Base-by-base conservation (phyloP, 2,113 vertebrate genomes). In the Clarias batrachus region DNA sequence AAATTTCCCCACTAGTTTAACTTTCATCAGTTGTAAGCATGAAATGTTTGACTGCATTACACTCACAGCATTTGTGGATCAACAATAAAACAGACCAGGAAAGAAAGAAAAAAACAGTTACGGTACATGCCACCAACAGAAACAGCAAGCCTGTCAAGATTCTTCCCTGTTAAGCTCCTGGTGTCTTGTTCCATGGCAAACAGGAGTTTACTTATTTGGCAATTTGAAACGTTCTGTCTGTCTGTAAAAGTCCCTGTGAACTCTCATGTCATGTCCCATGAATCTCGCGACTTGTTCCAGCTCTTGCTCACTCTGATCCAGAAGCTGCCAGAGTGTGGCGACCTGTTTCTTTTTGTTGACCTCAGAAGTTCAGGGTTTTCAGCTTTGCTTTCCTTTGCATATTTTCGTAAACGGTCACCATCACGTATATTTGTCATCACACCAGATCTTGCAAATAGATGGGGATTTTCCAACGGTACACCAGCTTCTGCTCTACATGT, bases 151-250 rank as follows among this genome's bases (percentile, higher is more conserved):
- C 1, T 63, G 3, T 63, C 62, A 6, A 25, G 23, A 11, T 63
- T 63, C 21, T 63, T 63, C 11, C n/a, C 82, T 17, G 8, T 60
- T 57, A 71, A 54, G 21, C 11, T 84, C 7, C n/a, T 19, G 8
- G 30, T 82, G 30, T 57, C 56, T 62, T 62, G 52, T 27, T 81
- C 78, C 30, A 86, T 71, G 56, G 85, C 82, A 41, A 84, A 73
- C 17, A 86, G 79, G 21, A 86, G 66, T 13, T 83, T 83, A 65
- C 82, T 71, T 37, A 86, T 86, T 81, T 71, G 12, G 85, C 54
- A 8, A 81, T 66, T 59, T 86, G 79, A 62, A 82, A 37, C 33
- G 68, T 86, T 81, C 74, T 86, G 33, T 82, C 85, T 81, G 79
- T 52, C 79, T 30, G 33, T 86, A 82, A 48, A 81, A 73, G 30